These are phyloP conservation scores for Agriopis leucophaearia DNA, from an alignment of 2,888 invertebrate species.

Conservation along the genomic window DNA sequence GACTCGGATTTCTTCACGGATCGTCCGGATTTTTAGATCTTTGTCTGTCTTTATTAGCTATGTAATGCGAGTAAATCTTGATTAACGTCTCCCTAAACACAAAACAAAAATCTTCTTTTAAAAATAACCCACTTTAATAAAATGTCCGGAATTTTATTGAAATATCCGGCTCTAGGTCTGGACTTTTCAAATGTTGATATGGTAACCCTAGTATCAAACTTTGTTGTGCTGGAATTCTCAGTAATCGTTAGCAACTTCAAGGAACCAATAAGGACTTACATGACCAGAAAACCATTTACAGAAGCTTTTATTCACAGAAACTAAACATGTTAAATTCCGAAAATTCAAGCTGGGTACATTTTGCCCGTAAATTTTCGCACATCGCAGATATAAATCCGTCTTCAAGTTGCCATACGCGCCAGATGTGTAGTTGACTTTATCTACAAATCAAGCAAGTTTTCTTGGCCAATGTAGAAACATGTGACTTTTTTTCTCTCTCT, in stretches of 20 bases:
- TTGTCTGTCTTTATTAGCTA: too few relatives aligned
- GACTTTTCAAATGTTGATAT: too few relatives aligned
- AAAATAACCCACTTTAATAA: too few relatives aligned
- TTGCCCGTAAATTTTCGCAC: slow-evolving; percentile 17
- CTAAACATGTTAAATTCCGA: slow-evolving; percentile 10
- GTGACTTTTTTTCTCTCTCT: neutral
- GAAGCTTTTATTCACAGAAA: slow-evolving; percentile 9
- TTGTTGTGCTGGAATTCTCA: neutral
- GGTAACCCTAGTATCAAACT: too few relatives aligned
- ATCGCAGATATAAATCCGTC: slow-evolving; percentile 26
- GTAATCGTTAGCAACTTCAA: slow-evolving; percentile 1
- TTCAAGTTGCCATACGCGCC: slow-evolving; percentile 8
- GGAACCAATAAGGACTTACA: neutral
- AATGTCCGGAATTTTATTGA: too few relatives aligned
- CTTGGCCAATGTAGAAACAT: neutral
- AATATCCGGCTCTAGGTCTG: too few relatives aligned
- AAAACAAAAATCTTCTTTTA: too few relatives aligned
- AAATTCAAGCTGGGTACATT: slow-evolving; percentile 16
- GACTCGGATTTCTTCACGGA: too few relatives aligned
- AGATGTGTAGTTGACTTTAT: slow-evolving; percentile 5
- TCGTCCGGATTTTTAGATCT: too few relatives aligned
- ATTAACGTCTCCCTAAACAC: too few relatives aligned
- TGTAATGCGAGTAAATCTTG: too few relatives aligned
- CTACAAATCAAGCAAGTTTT: neutral
- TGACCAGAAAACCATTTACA: neutral